Evolutionary conservation across 1,140 invertebrate genomes (phyloP).

Genomic region (Bombus pyrosoma): DNA sequence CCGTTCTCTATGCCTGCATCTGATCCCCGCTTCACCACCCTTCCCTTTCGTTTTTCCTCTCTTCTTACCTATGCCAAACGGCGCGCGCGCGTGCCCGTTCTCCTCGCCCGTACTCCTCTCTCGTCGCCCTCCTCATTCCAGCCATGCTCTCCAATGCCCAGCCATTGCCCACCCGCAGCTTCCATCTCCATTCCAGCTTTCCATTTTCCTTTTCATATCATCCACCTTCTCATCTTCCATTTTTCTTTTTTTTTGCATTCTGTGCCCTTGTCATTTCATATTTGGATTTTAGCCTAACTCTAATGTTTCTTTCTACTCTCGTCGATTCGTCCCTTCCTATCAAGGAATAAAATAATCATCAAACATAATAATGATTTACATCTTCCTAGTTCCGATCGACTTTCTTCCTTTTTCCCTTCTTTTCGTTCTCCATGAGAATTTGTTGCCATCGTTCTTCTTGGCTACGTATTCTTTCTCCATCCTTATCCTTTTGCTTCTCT

Average conservation of each 20-base stretch:
- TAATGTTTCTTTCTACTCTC: neutral
- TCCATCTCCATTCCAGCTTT: neutral
- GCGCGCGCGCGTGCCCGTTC: neutral
- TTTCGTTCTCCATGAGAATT: too few relatives aligned
- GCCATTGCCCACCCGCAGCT: neutral
- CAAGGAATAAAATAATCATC: too few relatives aligned
- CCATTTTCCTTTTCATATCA: neutral
- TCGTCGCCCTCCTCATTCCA: neutral
- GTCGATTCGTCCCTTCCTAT: neutral
- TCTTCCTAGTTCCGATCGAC: too few relatives aligned
- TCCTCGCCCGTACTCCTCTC: neutral
- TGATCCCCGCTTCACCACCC: neutral
- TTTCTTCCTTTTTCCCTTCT: too few relatives aligned
- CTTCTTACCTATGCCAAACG: neutral
- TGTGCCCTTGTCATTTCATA: neutral
- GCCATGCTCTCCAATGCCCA: neutral
- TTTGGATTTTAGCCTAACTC: neutral
- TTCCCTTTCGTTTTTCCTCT: neutral
- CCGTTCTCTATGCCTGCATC: neutral
- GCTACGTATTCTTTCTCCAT: slow-evolving; percentile 34
- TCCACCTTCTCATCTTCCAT: slow-evolving; percentile 2
- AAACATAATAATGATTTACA: too few relatives aligned
- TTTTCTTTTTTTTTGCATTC: neutral
- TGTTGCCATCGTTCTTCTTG: slow-evolving; percentile 36
- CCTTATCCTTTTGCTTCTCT: neutral